Evolutionary conservation across 2,888 invertebrate genomes (phyloP).

Genomic region (Polyommatus icarus): DNA sequence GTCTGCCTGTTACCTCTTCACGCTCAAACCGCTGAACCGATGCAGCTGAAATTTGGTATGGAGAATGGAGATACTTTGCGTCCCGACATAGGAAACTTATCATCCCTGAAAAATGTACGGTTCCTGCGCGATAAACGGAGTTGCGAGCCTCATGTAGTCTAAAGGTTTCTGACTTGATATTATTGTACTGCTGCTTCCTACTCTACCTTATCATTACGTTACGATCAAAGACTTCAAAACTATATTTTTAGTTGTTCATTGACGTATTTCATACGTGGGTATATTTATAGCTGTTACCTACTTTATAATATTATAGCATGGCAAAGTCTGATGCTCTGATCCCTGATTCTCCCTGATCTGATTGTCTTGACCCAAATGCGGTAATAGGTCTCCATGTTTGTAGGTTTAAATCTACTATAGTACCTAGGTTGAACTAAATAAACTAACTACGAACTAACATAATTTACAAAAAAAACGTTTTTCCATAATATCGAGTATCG

Average conservation of each 20-base stretch:
- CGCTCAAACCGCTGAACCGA: too few species aligned
- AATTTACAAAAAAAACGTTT: too few species aligned
- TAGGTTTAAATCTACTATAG: slow-evolving; percentile 6
- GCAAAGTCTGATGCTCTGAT: neutral
- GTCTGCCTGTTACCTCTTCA: too few species aligned
- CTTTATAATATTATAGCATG: neutral
- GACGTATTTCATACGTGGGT: neutral
- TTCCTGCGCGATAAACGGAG: too few species aligned
- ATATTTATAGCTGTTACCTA: neutral
- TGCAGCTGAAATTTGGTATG: too few species aligned
- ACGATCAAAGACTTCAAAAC: neutral
- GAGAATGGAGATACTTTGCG: too few species aligned
- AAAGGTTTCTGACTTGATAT: too few species aligned
- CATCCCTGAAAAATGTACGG: too few species aligned
- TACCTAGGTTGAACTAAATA: neutral
- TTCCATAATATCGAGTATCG: neutral
- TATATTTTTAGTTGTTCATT: neutral
- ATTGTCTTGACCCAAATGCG: slow-evolving; percentile 22
- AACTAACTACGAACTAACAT: too few species aligned
- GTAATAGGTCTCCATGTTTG: slow-evolving; percentile 25
- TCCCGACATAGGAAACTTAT: too few species aligned
- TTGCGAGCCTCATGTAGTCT: too few species aligned
- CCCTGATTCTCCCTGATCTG: neutral
- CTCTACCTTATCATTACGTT: neutral
- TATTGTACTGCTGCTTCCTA: neutral